These are phyloP conservation scores for Athene cunicularia DNA, from an alignment of 2,113 vertebrate species.

Conservation along the genomic window DNA sequence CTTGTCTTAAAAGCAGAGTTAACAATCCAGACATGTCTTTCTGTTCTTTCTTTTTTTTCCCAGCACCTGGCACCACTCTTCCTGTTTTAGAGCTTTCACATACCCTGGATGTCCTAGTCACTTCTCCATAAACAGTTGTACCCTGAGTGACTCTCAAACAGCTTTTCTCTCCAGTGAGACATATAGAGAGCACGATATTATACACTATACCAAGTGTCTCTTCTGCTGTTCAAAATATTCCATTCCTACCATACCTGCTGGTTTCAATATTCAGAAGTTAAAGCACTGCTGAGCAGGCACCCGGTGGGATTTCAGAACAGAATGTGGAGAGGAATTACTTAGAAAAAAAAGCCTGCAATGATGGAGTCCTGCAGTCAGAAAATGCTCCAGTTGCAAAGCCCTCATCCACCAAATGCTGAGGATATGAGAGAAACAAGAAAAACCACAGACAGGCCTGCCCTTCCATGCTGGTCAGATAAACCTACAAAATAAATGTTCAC, in stretches of 20 bases:
- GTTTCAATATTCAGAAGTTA: slow-evolving; percentile 66
- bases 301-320: slow-evolving; percentile 54
- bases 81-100: not conserved
- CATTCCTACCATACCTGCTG: slow-evolving; percentile 48
- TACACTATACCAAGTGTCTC: not conserved
- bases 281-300: slow-evolving; percentile 42
- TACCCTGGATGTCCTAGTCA: not conserved
- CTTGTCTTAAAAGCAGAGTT: not conserved
- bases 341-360: not conserved
- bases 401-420: not conserved
- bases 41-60: not conserved
- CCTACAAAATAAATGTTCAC: not conserved
- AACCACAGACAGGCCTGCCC: not conserved
- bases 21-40: not conserved
- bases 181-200: not conserved
- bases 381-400: not conserved
- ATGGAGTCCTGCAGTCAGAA: not conserved
- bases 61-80: not conserved
- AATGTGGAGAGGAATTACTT: slow-evolving; percentile 34
- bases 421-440: not conserved
- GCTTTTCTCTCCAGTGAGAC: not conserved
- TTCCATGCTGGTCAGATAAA: not conserved
- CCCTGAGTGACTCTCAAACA: not conserved
- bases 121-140: not conserved
- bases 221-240: slow-evolving; percentile 45